These are phyloP conservation scores for Scophthalmus maximus DNA, from an alignment of 2,113 vertebrate genomes.

Conservation along the genomic window DNA sequence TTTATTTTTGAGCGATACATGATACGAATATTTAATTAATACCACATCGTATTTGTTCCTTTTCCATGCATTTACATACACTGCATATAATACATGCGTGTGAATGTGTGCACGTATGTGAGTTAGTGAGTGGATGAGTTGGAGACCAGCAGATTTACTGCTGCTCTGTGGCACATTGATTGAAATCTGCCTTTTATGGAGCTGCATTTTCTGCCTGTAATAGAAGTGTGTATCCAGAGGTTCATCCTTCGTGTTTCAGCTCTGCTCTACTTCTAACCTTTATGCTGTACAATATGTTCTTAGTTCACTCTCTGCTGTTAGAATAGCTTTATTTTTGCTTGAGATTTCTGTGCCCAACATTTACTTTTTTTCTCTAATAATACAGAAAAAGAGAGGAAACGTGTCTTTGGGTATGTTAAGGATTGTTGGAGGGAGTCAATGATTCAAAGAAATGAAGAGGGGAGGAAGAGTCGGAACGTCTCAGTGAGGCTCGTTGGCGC, in stretches of 20 bases:
- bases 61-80: neutral
- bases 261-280: neutral
- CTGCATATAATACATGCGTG: neutral
- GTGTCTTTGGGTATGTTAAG: neutral
- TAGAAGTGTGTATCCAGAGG: conserved; percentile 21
- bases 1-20: neutral
- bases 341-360: too few species aligned
- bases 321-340: neutral
- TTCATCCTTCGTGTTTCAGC: conserved; percentile 33
- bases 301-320: conserved; percentile 9
- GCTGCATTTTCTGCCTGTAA: conserved; percentile 27
- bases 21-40: neutral
- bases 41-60: neutral
- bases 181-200: conserved; percentile 51
- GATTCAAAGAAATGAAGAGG: neutral
- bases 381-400: neutral
- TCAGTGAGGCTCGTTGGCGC: conserved; percentile 29
- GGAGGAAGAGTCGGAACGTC: conserved; percentile 32
- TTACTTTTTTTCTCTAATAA: too few species aligned
- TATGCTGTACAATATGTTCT: conserved; percentile 13
- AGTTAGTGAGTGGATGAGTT: conserved; percentile 8
- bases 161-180: conserved; percentile 37
- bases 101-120: neutral
- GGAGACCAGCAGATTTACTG: conserved; percentile 43
- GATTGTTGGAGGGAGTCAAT: conserved; percentile 7